Conservation (phyloP, 2,113 vertebrate species). For the Macaca fascicularis region DNA sequence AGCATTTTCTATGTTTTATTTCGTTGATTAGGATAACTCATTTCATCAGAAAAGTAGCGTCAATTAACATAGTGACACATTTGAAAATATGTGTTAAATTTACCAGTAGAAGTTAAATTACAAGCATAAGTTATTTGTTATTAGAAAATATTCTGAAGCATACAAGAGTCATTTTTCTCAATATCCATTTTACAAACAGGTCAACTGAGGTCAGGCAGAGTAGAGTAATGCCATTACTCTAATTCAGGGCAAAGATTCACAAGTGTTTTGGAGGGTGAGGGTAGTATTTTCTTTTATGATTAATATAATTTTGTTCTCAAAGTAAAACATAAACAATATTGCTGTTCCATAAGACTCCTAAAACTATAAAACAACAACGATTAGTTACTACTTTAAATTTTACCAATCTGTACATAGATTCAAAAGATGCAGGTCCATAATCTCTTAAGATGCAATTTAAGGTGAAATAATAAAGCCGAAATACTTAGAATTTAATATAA, state of each 20-base stretch:
- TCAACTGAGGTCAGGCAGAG: not conserved
- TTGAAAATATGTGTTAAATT: not conserved
- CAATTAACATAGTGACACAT: not conserved
- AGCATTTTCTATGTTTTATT: not conserved
- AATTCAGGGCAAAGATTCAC: not conserved
- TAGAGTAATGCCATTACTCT: not conserved
- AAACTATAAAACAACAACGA: not conserved
- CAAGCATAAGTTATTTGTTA: not conserved
- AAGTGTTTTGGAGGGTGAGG: fast-evolving
- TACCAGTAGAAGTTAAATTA: not conserved
- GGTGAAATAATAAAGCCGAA: not conserved
- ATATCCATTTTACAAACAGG: not conserved
- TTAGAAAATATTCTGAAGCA: slow-evolving; percentile 1
- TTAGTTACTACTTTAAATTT: not conserved
- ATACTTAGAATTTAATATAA: not conserved
- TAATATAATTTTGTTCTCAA: not conserved
- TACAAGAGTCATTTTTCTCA: not conserved
- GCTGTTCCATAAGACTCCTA: not conserved
- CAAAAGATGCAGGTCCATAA: not conserved
- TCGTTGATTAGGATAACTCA: not conserved
- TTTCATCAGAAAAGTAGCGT: not conserved
- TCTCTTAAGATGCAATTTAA: not conserved
- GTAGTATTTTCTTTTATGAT: not conserved
- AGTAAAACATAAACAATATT: not conserved
- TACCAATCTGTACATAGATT: not conserved